Evolutionary conservation across 1,140 invertebrate genomes (phyloP).

Genomic region (Ips nitidus): DNA sequence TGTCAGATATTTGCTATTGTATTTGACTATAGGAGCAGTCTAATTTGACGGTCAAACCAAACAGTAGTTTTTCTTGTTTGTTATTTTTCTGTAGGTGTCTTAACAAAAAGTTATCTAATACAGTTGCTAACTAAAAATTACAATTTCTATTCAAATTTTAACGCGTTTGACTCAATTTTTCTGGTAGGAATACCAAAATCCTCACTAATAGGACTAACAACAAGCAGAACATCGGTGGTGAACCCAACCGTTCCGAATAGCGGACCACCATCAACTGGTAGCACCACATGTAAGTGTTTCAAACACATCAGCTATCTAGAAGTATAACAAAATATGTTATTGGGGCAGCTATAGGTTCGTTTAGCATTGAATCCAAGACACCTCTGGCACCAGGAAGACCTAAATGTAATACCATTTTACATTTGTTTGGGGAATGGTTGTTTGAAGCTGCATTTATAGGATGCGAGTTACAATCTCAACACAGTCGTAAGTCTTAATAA

Average conservation of each 20-base stretch:
- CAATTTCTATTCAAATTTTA: too few relatives aligned
- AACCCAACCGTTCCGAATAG: conserved; percentile 55
- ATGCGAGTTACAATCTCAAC: conserved; percentile 61
- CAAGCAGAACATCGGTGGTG: conserved; percentile 60
- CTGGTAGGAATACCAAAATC: conserved; percentile 73
- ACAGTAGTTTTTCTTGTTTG: too few relatives aligned
- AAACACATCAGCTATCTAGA: background rate
- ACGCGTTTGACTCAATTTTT: background rate
- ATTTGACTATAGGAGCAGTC: too few relatives aligned
- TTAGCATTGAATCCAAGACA: conserved; percentile 38
- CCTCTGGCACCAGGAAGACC: conserved; percentile 76
- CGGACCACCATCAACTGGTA: conserved; percentile 66
- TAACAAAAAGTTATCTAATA: too few relatives aligned
- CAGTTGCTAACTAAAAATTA: too few relatives aligned
- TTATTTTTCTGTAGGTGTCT: too few relatives aligned
- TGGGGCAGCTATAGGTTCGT: conserved; percentile 51
- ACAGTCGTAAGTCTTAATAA: conserved; percentile 25
- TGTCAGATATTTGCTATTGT: too few relatives aligned
- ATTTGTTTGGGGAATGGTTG: conserved; percentile 95
- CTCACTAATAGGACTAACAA: conserved; percentile 74
- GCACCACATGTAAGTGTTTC: conserved; percentile 61
- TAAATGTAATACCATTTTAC: conserved; percentile 87
- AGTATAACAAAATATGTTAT: conserved; percentile 4
- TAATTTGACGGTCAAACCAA: too few relatives aligned
- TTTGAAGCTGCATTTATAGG: conserved; percentile 94